A percentile compares a stretch with the other conserved stretches of the same genome.
These are phyloP conservation scores for Baronia brevicornis DNA, from an alignment of 2,888 invertebrate species.

Conservation along the genomic window DNA sequence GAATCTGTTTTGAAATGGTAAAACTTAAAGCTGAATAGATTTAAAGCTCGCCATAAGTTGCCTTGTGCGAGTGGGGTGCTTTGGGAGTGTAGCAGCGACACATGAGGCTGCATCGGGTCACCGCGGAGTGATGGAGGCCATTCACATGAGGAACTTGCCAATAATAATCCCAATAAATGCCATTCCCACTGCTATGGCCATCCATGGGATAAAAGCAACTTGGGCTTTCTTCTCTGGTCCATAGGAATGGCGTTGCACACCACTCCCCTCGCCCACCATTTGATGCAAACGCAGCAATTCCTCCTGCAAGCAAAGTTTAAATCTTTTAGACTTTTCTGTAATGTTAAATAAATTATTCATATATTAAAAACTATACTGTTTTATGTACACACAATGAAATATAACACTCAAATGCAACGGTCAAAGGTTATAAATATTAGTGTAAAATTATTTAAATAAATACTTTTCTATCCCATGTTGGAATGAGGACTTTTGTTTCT, in stretches of 20 bases:
- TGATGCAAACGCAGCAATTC: constrained; percentile 78
- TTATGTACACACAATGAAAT: too few relatives aligned
- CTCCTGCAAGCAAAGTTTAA: constrained; percentile 58
- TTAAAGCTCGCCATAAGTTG: too few relatives aligned
- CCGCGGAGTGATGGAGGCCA: constrained; percentile 40
- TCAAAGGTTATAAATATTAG: too few relatives aligned
- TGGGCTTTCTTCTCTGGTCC: constrained; percentile 77
- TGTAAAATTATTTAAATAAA: too few relatives aligned
- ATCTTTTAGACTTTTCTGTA: constrained; percentile 7
- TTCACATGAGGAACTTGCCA: constrained; percentile 90
- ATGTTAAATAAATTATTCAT: constrained; percentile 10
- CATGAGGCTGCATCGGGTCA: constrained; percentile 38
- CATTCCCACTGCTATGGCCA: constrained; percentile 80
- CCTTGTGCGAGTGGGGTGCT: constrained; percentile 40
- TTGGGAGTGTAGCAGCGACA: constrained; percentile 53
- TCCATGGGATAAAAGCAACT: constrained; percentile 76
- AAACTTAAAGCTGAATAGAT: too few relatives aligned
- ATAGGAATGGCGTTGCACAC: constrained; percentile 55
- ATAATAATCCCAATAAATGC: constrained; percentile 84
- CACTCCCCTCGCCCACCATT: constrained; percentile 48
- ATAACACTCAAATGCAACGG: too few relatives aligned
- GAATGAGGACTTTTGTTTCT: too few relatives aligned
- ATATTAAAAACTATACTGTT: too few relatives aligned
- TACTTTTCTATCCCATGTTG: too few relatives aligned
- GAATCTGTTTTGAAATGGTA: too few relatives aligned